Base-by-base conservation (phyloP, 2,797 vertebrate genomes). In the Typhlichthys subterraneus region DNA sequence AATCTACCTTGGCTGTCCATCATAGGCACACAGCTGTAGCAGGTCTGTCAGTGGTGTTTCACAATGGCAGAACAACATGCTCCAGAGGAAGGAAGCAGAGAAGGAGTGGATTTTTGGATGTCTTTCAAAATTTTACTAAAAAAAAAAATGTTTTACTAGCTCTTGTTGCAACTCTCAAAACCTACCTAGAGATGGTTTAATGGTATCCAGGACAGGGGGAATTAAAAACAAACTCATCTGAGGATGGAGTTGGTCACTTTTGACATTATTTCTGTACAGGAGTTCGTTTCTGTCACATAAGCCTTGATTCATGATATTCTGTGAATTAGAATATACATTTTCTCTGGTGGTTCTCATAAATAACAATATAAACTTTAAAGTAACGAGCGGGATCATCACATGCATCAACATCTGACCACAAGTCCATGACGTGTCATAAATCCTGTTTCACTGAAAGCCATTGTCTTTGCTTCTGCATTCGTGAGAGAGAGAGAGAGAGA, bases 391-490 rank as follows among this genome's bases (percentile, higher is more conserved):
- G 12, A 38, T 67, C 46, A 54, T 58, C 23, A 31, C 17, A 45
- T 53, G n/a, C 23, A 12, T 54, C 29, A 11, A 53, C n/a, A 31
- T 31, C 45, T 49, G 67, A 77, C 72, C 55, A 63, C 12, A 23
- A 11, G n/a, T 49, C 1, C 67, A 33, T 23, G 17, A 67, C 33
- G 10, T 52, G 42, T 45, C 53, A 48, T 0, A n/a, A 48, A 53
- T 48, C 45, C 49, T 45, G 48, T 51, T 59, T 47, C 11, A 33
- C 11, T 13, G 52, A 33, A 23, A 42, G 6, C 6, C 8, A 23
- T 62, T 72, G 33, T 79, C 79, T 42, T 31, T 53, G 59, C 10
- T 73, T 70, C 38, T 60, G 29, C 11, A 60, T 69, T 70, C 45
- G 63, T 56, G 46, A 70, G 19, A 66, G 64, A 66, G 64, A 63